phyloP scores from a whole-genome alignment of 2,888 invertebrate genomes.

The Lithophane ornitopus region DNA sequence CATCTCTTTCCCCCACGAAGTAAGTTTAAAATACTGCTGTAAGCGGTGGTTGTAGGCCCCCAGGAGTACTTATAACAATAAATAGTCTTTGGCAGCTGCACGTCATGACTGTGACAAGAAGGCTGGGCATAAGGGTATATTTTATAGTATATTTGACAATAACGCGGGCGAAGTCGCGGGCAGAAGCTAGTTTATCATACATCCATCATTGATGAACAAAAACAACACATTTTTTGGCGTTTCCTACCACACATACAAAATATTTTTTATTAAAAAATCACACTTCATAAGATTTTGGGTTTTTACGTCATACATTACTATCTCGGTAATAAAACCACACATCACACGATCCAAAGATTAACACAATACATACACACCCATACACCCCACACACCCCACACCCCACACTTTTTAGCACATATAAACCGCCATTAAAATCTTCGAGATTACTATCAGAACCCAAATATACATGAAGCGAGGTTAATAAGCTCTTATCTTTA shows the following conservation, averaged over 20 bases:
- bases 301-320: neutral
- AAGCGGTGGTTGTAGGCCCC: too few relatives aligned
- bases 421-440: constrained; percentile 35
- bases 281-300: neutral
- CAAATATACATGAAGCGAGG: constrained; percentile 35
- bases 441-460: constrained; percentile 41
- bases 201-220: neutral
- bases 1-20: too few relatives aligned
- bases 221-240: fast-evolving
- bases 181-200: neutral
- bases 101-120: too few relatives aligned
- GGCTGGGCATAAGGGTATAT: too few relatives aligned
- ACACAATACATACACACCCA: neutral
- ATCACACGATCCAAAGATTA: neutral
- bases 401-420: constrained; percentile 12
- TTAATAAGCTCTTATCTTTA: constrained; percentile 55
- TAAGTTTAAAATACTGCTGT: too few relatives aligned
- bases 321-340: neutral
- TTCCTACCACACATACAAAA: neutral
- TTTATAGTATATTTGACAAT: neutral
- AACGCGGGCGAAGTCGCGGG: neutral
- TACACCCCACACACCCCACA: constrained; percentile 3
- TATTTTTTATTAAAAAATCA: neutral
- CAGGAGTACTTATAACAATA: too few relatives aligned
- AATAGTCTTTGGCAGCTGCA: too few relatives aligned